Conservation (phyloP, 2,797 vertebrate species). For the Dendrocincla fuliginosa region DNA sequence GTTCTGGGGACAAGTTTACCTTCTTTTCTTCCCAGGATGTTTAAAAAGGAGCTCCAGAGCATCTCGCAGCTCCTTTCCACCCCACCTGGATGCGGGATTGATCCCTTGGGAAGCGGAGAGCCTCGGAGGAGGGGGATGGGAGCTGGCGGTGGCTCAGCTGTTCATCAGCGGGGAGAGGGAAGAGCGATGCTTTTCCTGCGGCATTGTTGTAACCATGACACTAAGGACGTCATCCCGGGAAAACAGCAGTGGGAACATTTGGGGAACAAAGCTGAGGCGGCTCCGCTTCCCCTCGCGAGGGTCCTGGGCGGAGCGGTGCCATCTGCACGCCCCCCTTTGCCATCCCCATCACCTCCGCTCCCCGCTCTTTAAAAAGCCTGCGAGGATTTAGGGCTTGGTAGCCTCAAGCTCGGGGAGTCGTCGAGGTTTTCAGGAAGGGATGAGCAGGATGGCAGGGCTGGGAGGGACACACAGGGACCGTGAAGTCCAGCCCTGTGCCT, state of each 20-base stretch:
- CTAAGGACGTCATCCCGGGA: constrained; percentile 65
- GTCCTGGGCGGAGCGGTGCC: neutral
- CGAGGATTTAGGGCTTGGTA: neutral
- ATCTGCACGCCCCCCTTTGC: neutral
- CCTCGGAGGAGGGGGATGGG: neutral
- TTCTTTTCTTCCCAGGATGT: too few relatives aligned
- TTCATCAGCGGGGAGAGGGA: constrained; percentile 15
- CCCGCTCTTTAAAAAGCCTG: neutral
- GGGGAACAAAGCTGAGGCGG: constrained; percentile 54
- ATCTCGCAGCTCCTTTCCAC: fast-evolving
- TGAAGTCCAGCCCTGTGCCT: neutral
- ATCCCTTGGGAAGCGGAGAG: neutral
- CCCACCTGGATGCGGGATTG: fast-evolving
- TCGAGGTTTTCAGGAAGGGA: neutral
- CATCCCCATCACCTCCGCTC: neutral
- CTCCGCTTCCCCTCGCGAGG: neutral
- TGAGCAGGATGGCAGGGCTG: neutral
- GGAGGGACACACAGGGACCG: neutral
- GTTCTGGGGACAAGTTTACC: too few relatives aligned
- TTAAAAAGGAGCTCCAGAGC: too few relatives aligned
- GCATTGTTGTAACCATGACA: constrained; percentile 68
- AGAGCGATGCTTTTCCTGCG: constrained; percentile 32
- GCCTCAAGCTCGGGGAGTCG: neutral
- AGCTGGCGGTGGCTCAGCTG: neutral
- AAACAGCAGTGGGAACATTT: constrained; percentile 34